Evolutionary conservation across 2,888 invertebrate genomes (phyloP), one percentile per base, ranked within the genome.

Genomic region (Trachelus troglodyta): DNA sequence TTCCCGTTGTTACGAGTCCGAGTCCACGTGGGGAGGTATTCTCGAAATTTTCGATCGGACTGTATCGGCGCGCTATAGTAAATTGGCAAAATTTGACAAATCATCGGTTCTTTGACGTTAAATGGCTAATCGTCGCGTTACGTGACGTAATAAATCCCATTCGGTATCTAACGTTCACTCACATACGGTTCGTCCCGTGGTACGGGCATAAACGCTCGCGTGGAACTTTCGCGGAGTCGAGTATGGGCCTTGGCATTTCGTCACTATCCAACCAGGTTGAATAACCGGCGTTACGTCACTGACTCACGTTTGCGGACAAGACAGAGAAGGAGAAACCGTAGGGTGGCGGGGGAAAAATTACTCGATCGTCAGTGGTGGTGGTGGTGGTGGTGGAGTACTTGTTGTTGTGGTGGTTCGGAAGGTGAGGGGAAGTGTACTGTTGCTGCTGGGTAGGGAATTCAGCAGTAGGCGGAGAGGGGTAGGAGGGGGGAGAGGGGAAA

Each of bases 271-370:
- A 85, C 87, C 90, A 90, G 89, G 91, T 91, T 91, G 91, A 91
- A 91, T 91, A 91, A 91, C 91, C 91, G 90, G 85, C 87, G 85
- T 91, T 91, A 90, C 91, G 91, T 91, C 91, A 91, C 85, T 87
- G 88, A 86, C 85, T 85, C 87, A 88, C 87, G 87, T 80, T 82
- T 79, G 75, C 73, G 74, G 77, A 79, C 37, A 23, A 15, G 35
- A 68, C 37, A 34, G 69, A 68, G 69, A 76, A 35, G 76, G 37
- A 37, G 76, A 74, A 77, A 69, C 75, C 40, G 75, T 34, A 34
- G n/a, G 76, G 33, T 37, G 75, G 33, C 11, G 74, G 75, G 40
- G 80, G 81, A 76, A 81, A 77, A 79, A 77, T 68, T 76, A 79
- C 56, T 74, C 76, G 79, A 76, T 79, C 30, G 68, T 12, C 30